phyloP scores from a whole-genome alignment of 2,888 invertebrate species.

The Lasioglossum lativentre region DNA sequence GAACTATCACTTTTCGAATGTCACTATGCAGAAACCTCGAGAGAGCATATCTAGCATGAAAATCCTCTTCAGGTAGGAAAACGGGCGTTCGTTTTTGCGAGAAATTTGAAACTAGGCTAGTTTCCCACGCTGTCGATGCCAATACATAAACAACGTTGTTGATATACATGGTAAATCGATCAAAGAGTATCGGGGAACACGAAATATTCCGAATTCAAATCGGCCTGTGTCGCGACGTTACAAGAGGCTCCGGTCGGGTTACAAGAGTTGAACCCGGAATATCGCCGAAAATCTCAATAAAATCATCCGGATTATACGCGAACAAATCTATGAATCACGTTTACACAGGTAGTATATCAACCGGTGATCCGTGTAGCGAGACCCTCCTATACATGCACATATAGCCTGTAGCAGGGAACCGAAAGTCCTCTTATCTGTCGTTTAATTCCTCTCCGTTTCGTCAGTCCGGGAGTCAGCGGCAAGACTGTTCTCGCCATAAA shows the following conservation, averaged over 20 bases:
- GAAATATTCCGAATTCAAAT: background rate
- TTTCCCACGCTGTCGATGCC: background rate
- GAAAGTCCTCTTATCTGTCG: conserved; percentile 22
- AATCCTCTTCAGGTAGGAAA: background rate
- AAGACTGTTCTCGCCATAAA: conserved; percentile 23
- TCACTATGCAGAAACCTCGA: background rate
- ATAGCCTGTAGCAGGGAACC: background rate
- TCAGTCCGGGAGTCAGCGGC: conserved; percentile 17
- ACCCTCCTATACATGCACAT: background rate
- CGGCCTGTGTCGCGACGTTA: background rate
- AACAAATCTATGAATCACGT: conserved; percentile 1
- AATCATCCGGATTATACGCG: background rate
- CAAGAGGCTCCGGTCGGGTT: background rate
- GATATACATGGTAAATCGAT: background rate
- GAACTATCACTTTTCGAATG: background rate
- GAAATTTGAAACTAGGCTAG: background rate
- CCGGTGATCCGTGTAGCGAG: conserved; percentile 11
- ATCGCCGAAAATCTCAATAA: background rate
- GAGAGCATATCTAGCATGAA: background rate
- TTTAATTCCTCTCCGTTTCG: conserved; percentile 20
- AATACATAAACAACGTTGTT: background rate
- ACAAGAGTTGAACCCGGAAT: background rate
- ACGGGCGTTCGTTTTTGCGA: background rate
- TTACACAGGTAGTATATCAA: background rate
- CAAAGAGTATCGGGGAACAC: background rate